Conservation (phyloP, 2,888 invertebrate species). For the Urechis unicinctus region DNA sequence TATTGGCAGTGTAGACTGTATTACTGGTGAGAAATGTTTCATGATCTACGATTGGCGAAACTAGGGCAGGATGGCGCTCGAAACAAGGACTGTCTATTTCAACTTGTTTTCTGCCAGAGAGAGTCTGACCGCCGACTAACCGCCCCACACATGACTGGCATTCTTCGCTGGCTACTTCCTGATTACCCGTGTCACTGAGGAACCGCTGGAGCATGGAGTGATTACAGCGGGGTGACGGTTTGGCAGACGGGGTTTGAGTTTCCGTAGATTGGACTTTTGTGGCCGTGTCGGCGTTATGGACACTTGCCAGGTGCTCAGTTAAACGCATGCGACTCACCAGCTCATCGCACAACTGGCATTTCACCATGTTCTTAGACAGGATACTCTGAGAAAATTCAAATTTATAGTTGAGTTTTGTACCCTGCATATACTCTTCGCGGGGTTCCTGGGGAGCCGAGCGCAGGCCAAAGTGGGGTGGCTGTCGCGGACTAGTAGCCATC, state of each 20-base stretch:
- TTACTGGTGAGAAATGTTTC: too few relatives aligned
- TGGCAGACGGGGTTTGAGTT: too few relatives aligned
- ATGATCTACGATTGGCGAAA: too few relatives aligned
- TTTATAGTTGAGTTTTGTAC: too few relatives aligned
- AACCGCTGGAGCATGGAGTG: constrained; percentile 8
- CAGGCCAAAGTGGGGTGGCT: too few relatives aligned
- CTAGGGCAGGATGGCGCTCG: too few relatives aligned
- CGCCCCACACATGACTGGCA: not conserved
- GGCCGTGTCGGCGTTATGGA: not conserved
- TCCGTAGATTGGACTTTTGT: too few relatives aligned
- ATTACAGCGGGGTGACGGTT: not conserved
- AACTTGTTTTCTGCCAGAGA: too few relatives aligned
- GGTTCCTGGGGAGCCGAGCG: not conserved
- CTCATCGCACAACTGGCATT: constrained; percentile 3
- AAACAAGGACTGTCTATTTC: too few relatives aligned
- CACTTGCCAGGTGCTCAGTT: not conserved
- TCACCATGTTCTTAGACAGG: not conserved
- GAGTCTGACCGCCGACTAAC: too few relatives aligned
- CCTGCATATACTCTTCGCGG: too few relatives aligned
- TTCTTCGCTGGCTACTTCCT: not conserved
- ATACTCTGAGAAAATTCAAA: not conserved
- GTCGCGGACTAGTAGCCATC: not conserved
- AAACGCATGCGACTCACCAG: not conserved
- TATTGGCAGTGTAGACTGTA: too few relatives aligned
- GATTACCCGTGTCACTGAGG: not conserved